Evolutionary conservation across 1,140 invertebrate species (phyloP), one percentile per base, ranked within the genome.

Genomic region (Ephestia elutella): DNA sequence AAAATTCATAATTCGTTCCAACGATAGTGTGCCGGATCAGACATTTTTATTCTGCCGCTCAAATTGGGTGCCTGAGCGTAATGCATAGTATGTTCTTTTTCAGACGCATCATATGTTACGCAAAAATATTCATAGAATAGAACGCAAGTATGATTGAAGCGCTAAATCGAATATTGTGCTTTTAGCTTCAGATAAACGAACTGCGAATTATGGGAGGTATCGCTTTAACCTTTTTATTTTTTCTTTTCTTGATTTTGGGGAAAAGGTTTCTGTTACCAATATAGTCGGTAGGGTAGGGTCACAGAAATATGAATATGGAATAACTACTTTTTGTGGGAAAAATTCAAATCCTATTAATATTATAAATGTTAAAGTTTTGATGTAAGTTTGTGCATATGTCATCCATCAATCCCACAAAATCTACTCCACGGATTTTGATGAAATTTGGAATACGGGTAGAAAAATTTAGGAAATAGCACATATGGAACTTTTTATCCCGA

Each of bases 61-160:
- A 13, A 35, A 18, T 55, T 18, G 15, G 15, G 25, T 11, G 4
- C 17, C 2, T 19, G 53, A 54, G 15, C 18, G 25, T 38, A 55
- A 55, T 5, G n/a, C 13, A 38, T n/a, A 17, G 0, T 15, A 50
- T 3, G 56, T 49, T 8, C 28, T 59, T 54, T 54, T 20, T 38
- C 51, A 54, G 21, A 18, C 9, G 30, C 13, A 44, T 25, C 38
- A 18, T 54, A 19, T 38, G 30, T 51, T 59, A 48, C 49, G 32
- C 32, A 44, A 59, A 59, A 59, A 59, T 59, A 59, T 59, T 59
- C 57, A 59, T 59, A 54, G 57, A 28, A 44, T 25, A 32, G 32
- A 54, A 59, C 35, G 50, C 32, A 30, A 5, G 32, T 17, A 59
- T 59, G 57, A 59, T 59, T 54, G 57, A 59, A 59, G 57, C 28